A percentile compares a stretch with the other conserved stretches of the same genome.
phyloP scores from a whole-genome alignment of 2,113 vertebrate genomes.

The Mellivora capensis region DNA sequence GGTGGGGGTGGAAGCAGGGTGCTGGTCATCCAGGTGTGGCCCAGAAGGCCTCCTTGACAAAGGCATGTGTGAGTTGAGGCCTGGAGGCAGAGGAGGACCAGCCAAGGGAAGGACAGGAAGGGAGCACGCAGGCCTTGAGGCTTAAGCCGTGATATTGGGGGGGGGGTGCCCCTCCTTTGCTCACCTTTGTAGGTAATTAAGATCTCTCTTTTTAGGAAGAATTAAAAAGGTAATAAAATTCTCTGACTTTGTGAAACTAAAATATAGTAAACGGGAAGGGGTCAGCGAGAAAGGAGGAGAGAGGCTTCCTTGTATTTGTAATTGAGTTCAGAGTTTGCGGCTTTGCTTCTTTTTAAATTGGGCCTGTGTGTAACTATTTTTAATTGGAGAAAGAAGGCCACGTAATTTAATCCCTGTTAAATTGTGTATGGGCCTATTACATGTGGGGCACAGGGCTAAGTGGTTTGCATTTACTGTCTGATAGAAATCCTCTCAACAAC shows the following conservation, averaged over 20 bases:
- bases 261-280: background rate
- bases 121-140: background rate
- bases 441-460: background rate
- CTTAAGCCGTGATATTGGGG: background rate
- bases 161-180: background rate
- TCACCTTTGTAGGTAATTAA: slow-evolving; percentile 1
- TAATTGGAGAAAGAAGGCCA: slow-evolving; percentile 49
- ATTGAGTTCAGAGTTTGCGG: slow-evolving; percentile 42
- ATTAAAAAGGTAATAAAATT: slow-evolving; percentile 57
- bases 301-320: background rate
- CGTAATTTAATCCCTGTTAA: slow-evolving; percentile 26
- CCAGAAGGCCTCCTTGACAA: background rate
- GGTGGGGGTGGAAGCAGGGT: accelerated
- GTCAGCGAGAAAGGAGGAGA: slow-evolving; percentile 25
- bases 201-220: background rate
- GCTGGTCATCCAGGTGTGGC: background rate
- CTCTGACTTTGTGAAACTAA: slow-evolving; percentile 16
- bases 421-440: background rate
- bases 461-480: slow-evolving; percentile 10
- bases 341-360: slow-evolving; percentile 36
- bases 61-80: background rate
- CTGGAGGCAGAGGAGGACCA: background rate
- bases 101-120: background rate
- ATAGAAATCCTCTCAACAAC: background rate
- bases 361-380: slow-evolving; percentile 29